Base-by-base conservation (phyloP, 2,888 invertebrate genomes). In the Euplagia quadripunctaria region DNA sequence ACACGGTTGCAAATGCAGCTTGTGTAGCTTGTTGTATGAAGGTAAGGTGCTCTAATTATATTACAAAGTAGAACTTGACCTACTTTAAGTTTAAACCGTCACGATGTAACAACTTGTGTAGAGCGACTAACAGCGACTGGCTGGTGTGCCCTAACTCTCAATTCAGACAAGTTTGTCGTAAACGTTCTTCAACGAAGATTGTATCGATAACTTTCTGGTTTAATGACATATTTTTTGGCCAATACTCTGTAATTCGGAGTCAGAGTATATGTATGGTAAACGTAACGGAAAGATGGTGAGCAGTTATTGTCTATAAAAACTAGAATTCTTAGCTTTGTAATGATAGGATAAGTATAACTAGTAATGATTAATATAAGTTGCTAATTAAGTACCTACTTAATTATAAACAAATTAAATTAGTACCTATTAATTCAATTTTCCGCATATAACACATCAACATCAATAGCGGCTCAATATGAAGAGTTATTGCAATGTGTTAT, bases 401-500 rank as follows among this genome's bases (percentile, higher is more conserved):
- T 61, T 31, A 5, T 1, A 31, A 31, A 31, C 31, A 6, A 61
- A 66, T 66, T 66, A 49, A 49, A 16, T 41, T 16, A 17, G 31
- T 31, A 41, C 4, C 16, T 51, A 51, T 17, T 5, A 31, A 66
- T 41, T 16, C 31, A 17, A 51, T 51, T 66, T 66, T 66, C 49
- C 66, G 31, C 31, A 51, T 51, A 41, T 66, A 41, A 5, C 17
- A 41, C 51, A 66, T 66, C 66, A 66, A 41, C 41, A 17, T 14
- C 17, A 51, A 51, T 61, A 61, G 6, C 58, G 58, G 6, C 2
- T 31, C 66, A 66, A 66, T 51, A 41, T 51, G 41, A 63, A 41
- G 41, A 51, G 51, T 66, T 51, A 51, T 66, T 51, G 31, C 31
- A 46, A 67, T 41, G 55, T 73, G 75, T 79, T 76, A 81, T 85